Evolutionary conservation across 1,140 invertebrate species (phyloP).

Genomic region (Nixonia krombeini): DNA sequence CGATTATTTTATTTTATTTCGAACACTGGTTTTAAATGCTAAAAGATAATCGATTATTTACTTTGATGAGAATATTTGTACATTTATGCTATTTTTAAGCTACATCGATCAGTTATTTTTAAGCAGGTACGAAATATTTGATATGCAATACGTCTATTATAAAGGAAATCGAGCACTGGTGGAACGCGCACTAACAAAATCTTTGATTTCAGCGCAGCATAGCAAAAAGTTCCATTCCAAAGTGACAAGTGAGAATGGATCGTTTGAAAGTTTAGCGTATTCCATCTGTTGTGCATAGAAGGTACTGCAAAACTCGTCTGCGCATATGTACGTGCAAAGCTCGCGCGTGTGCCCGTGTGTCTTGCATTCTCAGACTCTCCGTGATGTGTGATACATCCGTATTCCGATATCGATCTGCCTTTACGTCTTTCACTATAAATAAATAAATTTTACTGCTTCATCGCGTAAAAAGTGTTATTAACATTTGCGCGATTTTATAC

Average conservation of each 20-base stretch:
- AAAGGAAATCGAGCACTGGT: constrained; percentile 2
- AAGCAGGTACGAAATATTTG: no score
- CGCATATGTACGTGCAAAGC: background rate
- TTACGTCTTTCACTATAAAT: background rate
- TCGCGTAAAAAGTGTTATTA: no score
- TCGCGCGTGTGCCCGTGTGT: constrained; percentile 1
- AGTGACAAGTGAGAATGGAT: constrained; percentile 14
- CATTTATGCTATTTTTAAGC: no score
- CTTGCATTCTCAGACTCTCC: constrained; percentile 45
- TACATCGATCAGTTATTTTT: no score
- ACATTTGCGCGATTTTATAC: no score
- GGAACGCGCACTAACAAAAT: constrained; percentile 1
- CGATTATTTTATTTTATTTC: no score
- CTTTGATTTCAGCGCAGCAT: background rate
- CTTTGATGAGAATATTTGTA: no score
- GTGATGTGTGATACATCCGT: constrained; percentile 64
- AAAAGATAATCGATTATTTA: no score
- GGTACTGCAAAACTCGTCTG: constrained; percentile 3
- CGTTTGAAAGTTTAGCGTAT: constrained; percentile 12
- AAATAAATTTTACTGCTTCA: background rate
- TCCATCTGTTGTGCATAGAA: constrained; percentile 1
- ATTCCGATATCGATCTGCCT: constrained; percentile 61
- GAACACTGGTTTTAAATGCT: no score
- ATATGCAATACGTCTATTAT: no score
- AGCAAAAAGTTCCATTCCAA: constrained; percentile 1